Evolutionary conservation across 1,140 invertebrate species (phyloP), one percentile per base, ranked within the genome.

Genomic region (Nephotettix cincticeps): DNA sequence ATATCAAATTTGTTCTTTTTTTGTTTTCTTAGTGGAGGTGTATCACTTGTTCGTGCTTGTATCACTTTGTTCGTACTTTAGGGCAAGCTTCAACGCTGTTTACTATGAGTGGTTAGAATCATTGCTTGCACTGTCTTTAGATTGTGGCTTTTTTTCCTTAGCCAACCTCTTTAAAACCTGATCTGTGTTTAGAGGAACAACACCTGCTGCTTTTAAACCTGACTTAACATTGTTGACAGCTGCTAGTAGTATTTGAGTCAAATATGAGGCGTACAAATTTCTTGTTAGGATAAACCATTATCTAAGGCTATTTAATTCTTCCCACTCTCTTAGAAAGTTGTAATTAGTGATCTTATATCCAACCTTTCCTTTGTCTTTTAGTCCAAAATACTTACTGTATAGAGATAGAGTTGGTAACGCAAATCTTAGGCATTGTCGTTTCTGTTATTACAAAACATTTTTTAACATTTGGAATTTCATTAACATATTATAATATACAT

Each of bases 191-290:
- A 79, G 51, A 21, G 78, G 78, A 17, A 64, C 51, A 68, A 79
- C 74, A 13, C 77, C 77, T 64, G 71, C 69, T 67, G 76, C 75
- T 71, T 66, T 51, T 71, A 79, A 79, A 47, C 78, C 76, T 68
- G 29, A 61, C 25, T 70, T 73, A 45, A 67, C 70, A 66, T 73
- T 54, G 13, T 80, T 76, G 14, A 75, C n/a, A 29, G 66, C 45
- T 43, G 68, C 56, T 17, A 29, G n/a, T n/a, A n/a, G n/a, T n/a
- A n/a, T n/a, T n/a, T n/a, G n/a, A n/a, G n/a, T n/a, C n/a, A n/a
- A n/a, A n/a, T n/a, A n/a, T n/a, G n/a, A n/a, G n/a, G n/a, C n/a
- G n/a, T n/a, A n/a, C n/a, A n/a, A n/a, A n/a, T n/a, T n/a, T n/a
- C n/a, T n/a, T n/a, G n/a, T n/a, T n/a, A n/a, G n/a, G n/a, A n/a